Evolutionary conservation across 2,113 vertebrate species (phyloP).

Genomic region (Leptobrachium ailaonicum): DNA sequence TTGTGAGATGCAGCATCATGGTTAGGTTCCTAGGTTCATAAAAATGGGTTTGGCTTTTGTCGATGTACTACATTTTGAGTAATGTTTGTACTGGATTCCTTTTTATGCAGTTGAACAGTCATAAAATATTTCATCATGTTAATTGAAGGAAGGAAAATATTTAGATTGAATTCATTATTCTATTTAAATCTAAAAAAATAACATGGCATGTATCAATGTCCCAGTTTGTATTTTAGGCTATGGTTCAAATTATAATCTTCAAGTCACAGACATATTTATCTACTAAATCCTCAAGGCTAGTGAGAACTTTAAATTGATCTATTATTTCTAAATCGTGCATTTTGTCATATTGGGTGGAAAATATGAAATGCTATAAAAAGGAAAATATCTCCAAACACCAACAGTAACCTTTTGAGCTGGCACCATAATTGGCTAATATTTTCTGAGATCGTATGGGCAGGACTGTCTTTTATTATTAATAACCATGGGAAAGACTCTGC

Average conservation of each 20-base stretch:
- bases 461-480: too few relatives aligned
- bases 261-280: slow-evolving; percentile 17
- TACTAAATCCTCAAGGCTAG: slow-evolving; percentile 18
- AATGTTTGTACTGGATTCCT: slow-evolving; percentile 1
- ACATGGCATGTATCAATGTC: neutral
- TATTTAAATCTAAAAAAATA: neutral
- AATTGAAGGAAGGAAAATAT: slow-evolving; percentile 2
- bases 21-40: slow-evolving; percentile 41
- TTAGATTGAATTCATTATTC: slow-evolving; percentile 1
- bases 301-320: slow-evolving; percentile 33
- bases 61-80: slow-evolving; percentile 16
- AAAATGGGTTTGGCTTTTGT: slow-evolving; percentile 32
- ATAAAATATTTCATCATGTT: slow-evolving; percentile 25
- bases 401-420: slow-evolving; percentile 60
- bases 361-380: slow-evolving; percentile 59
- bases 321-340: slow-evolving; percentile 13
- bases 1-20: slow-evolving; percentile 38
- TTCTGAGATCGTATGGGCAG: too few relatives aligned
- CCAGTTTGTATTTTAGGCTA: slow-evolving; percentile 2
- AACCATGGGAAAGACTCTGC: too few relatives aligned
- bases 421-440: slow-evolving; percentile 56
- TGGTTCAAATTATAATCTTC: slow-evolving; percentile 20
- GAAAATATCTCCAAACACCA: slow-evolving; percentile 62
- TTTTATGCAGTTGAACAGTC: slow-evolving; percentile 1
- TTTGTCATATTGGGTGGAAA: slow-evolving; percentile 17